Conservation (phyloP, 2,888 invertebrate species). For the Epinotia demarniana region DNA sequence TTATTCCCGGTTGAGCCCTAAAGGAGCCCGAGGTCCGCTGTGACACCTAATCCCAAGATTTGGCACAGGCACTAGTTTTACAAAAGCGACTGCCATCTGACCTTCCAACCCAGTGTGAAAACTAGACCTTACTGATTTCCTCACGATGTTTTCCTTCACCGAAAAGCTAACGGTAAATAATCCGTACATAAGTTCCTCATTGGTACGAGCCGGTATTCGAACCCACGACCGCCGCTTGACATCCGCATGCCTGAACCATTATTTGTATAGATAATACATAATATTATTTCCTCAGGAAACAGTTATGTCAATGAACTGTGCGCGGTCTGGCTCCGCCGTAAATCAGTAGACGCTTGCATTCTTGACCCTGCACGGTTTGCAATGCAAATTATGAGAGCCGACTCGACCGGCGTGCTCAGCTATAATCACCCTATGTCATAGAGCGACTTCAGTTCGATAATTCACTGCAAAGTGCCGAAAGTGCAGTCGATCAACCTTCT, state of each 20-base stretch:
- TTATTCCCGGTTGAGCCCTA: too few relatives aligned
- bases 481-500: neutral
- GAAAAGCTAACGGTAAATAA: too few relatives aligned
- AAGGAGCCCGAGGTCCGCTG: too few relatives aligned
- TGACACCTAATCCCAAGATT: too few relatives aligned
- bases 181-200: too few relatives aligned
- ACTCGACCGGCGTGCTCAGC: neutral
- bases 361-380: slow-evolving; percentile 24
- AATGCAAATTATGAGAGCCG: slow-evolving; percentile 22
- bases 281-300: neutral
- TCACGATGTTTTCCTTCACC: too few relatives aligned
- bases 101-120: too few relatives aligned
- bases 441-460: neutral
- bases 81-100: too few relatives aligned
- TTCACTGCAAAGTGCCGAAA: neutral
- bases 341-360: slow-evolving; percentile 25
- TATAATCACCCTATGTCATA: neutral
- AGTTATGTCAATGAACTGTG: slow-evolving; percentile 1
- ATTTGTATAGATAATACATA: neutral
- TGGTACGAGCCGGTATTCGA: too few relatives aligned
- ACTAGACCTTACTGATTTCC: too few relatives aligned
- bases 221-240: too few relatives aligned
- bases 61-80: too few relatives aligned
- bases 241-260: neutral
- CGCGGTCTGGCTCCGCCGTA: neutral